Conservation (phyloP, 2,888 invertebrate species). For the Carterocephalus palaemon region DNA sequence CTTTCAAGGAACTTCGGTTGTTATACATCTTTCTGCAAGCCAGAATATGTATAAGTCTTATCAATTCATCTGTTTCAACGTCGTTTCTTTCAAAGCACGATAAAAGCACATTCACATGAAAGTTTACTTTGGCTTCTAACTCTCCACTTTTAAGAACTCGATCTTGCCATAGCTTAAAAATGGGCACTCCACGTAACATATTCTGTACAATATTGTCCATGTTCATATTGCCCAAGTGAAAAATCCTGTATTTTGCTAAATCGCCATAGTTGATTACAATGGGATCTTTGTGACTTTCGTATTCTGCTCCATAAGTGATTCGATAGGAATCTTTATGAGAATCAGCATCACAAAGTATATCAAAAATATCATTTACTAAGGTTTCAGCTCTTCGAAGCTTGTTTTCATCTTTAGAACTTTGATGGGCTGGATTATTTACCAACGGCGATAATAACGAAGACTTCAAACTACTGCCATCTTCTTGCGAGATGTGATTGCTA, state of each 20-base stretch:
- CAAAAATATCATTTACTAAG: conserved; percentile 54
- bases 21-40: conserved; percentile 64
- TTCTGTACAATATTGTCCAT: conserved; percentile 53
- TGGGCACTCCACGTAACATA: conserved; percentile 54
- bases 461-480: conserved; percentile 39
- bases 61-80: conserved; percentile 58
- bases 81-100: conserved; percentile 64
- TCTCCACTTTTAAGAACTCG: conserved; percentile 43
- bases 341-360: conserved; percentile 51
- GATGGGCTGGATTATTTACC: conserved; percentile 35
- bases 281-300: conserved; percentile 57
- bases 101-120: conserved; percentile 60
- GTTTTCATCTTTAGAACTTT: conserved; percentile 34
- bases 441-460: conserved; percentile 41
- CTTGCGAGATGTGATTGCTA: conserved; percentile 32
- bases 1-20: conserved; percentile 63
- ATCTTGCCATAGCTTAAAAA: conserved; percentile 54
- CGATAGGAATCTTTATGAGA: conserved; percentile 51
- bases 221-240: conserved; percentile 61
- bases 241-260: conserved; percentile 53
- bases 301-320: conserved; percentile 60
- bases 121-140: conserved; percentile 59
- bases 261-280: conserved; percentile 60
- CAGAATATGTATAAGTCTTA: conserved; percentile 59
- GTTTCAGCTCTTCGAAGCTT: conserved; percentile 48